phyloP scores from a whole-genome alignment of 2,888 invertebrate species.

The Alloscopus bannaensis region DNA sequence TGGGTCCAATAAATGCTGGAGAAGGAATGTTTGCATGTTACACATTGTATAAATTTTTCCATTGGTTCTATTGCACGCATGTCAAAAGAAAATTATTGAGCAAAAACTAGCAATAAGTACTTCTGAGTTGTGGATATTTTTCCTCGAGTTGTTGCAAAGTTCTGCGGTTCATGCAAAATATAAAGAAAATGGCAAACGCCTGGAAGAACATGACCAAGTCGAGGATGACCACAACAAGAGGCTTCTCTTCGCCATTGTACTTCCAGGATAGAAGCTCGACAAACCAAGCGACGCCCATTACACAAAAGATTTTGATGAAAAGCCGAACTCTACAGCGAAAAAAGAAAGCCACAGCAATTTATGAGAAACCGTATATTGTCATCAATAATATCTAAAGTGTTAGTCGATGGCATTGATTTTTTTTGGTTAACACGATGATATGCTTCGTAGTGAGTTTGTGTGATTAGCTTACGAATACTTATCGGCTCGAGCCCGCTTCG shows the following conservation, averaged over 20 bases:
- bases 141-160: conserved; percentile 63
- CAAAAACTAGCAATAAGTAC: conserved; percentile 22
- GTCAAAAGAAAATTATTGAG: background rate
- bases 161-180: conserved; percentile 67
- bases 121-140: conserved; percentile 53
- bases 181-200: conserved; percentile 61
- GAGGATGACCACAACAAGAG: conserved; percentile 53
- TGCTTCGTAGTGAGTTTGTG: no score
- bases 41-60: no score
- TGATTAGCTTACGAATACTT: conserved; percentile 55
- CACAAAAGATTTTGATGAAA: conserved; percentile 55
- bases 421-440: no score
- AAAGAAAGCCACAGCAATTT: background rate
- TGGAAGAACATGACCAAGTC: conserved; percentile 65
- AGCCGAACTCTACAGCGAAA: conserved; percentile 44
- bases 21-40: background rate
- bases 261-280: conserved; percentile 53
- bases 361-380: background rate
- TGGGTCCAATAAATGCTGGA: conserved; percentile 34
- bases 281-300: conserved; percentile 63
- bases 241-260: conserved; percentile 49
- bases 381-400: no score
- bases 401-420: no score
- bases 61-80: no score
- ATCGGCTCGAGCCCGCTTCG: conserved; percentile 47